Percentiles rank a stretch among this genome's conserved stretches.
These are phyloP conservation scores for Mormyrops attenuatus DNA, from an alignment of 2,797 vertebrate species.

Conservation along the genomic window DNA sequence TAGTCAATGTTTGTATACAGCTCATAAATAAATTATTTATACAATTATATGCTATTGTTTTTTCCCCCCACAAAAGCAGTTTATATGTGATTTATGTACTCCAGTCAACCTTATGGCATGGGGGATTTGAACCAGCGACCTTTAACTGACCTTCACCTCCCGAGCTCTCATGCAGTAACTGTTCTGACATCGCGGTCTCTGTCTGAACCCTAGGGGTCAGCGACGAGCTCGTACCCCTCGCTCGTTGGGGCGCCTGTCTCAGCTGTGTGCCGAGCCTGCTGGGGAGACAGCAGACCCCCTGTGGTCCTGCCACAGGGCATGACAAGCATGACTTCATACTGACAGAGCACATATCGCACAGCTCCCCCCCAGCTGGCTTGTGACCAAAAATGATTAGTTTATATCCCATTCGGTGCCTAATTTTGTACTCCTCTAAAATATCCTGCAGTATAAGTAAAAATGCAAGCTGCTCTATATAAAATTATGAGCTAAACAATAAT, in stretches of 20 bases:
- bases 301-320: background rate
- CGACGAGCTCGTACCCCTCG: background rate
- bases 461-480: background rate
- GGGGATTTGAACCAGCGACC: background rate
- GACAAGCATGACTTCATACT: background rate
- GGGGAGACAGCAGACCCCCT: background rate
- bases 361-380: background rate
- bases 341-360: background rate
- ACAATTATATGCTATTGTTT: background rate
- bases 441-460: background rate
- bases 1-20: background rate
- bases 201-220: background rate
- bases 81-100: background rate
- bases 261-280: background rate
- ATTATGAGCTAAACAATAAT: conserved; percentile 4
- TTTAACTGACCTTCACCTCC: background rate
- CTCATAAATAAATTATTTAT: background rate
- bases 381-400: background rate
- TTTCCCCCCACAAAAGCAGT: background rate
- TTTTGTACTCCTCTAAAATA: background rate
- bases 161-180: background rate
- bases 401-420: background rate
- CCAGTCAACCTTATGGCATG: background rate
- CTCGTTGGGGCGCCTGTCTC: background rate
- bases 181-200: background rate